Evolutionary conservation across 2,888 invertebrate species (phyloP).

Genomic region (Danaus chrysippus): DNA sequence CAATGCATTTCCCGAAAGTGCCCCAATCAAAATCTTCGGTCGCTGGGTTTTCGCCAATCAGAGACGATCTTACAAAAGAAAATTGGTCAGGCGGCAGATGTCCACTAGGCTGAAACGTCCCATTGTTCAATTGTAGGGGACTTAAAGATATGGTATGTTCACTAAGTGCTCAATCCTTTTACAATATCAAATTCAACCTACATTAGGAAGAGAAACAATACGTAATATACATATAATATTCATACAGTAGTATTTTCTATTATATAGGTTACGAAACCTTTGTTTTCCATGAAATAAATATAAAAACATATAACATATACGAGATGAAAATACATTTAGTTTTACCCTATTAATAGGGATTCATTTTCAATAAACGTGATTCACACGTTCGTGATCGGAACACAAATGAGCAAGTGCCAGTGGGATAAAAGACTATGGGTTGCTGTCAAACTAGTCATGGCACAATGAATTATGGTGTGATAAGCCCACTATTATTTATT

Average conservation of each 20-base stretch:
- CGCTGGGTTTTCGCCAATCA: constrained; percentile 68
- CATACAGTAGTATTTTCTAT: constrained; percentile 39
- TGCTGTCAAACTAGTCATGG: constrained; percentile 50
- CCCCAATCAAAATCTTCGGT: constrained; percentile 63
- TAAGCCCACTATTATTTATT: constrained; percentile 1
- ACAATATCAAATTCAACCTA: constrained; percentile 14
- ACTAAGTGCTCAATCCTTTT: constrained; percentile 23
- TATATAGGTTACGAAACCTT: constrained; percentile 34
- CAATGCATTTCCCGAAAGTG: constrained; percentile 63
- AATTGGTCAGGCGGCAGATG: constrained; percentile 77
- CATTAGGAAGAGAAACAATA: no score
- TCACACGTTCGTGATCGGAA: constrained; percentile 56
- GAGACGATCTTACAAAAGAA: constrained; percentile 72
- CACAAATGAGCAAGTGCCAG: constrained; percentile 49
- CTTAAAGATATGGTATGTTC: constrained; percentile 22
- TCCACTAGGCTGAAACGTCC: constrained; percentile 66
- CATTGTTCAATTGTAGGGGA: constrained; percentile 70
- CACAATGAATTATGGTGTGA: no score
- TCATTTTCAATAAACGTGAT: constrained; percentile 45
- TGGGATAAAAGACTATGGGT: constrained; percentile 51
- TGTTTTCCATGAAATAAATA: no score
- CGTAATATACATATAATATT: constrained; percentile 45
- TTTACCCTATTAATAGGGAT: constrained; percentile 23
- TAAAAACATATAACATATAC: no score
- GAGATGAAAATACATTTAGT: no score